Conservation (phyloP, 2,888 invertebrate species). For the Chelonus formosanus region DNA sequence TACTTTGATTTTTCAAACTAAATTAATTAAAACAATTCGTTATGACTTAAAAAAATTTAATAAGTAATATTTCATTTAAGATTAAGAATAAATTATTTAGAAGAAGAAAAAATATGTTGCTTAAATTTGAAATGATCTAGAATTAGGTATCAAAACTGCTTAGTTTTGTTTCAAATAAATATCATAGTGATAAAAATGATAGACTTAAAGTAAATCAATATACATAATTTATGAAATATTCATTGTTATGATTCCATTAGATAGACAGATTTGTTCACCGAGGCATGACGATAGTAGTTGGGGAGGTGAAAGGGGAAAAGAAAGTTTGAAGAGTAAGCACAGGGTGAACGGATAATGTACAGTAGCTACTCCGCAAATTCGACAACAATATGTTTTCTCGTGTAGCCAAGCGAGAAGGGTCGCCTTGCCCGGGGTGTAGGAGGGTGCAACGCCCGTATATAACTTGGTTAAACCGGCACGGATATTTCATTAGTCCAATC, state of each 20-base stretch:
- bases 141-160: too few species aligned
- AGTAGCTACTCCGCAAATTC: constrained; percentile 53
- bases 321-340: constrained; percentile 22
- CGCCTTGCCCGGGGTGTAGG: constrained; percentile 38
- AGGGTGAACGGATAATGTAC: constrained; percentile 39
- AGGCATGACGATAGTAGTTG: constrained; percentile 3
- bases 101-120: too few species aligned
- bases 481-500: constrained; percentile 63
- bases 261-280: constrained; percentile 16
- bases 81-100: too few species aligned
- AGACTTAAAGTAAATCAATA: background rate
- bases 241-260: constrained; percentile 17
- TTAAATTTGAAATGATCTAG: too few species aligned
- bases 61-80: too few species aligned
- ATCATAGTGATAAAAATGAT: background rate
- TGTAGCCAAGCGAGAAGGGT: constrained; percentile 50
- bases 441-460: constrained; percentile 44
- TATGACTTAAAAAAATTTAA: too few species aligned
- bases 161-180: too few species aligned
- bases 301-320: constrained; percentile 11
- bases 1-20: too few species aligned
- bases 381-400: constrained; percentile 63
- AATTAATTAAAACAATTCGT: too few species aligned
- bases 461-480: constrained; percentile 64
- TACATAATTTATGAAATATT: constrained; percentile 15